These are phyloP conservation scores for Otis tarda DNA, from an alignment of 2,113 vertebrate genomes.

Conservation along the genomic window DNA sequence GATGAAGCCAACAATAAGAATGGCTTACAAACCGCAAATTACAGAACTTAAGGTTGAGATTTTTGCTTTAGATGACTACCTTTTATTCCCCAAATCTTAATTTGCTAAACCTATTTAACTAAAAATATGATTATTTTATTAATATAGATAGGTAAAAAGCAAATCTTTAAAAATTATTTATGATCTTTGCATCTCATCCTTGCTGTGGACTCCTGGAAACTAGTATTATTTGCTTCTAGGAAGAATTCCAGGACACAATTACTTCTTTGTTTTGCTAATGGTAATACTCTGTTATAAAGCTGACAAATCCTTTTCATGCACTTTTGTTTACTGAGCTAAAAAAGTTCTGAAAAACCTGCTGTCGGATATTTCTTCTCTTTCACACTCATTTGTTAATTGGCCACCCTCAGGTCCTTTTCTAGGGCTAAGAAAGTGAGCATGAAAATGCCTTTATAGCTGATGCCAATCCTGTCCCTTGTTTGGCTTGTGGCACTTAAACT, in stretches of 20 bases:
- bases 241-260: not conserved
- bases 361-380: not conserved
- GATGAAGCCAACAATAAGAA: not conserved
- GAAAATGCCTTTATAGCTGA: not conserved
- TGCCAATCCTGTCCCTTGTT: not conserved
- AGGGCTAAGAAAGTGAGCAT: not conserved
- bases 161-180: not conserved
- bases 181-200: not conserved
- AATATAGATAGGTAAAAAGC: not conserved
- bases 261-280: not conserved
- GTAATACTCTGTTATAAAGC: not conserved
- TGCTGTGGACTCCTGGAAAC: not conserved
- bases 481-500: not conserved
- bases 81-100: not conserved
- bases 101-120: not conserved
- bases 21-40: not conserved
- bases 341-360: not conserved
- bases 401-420: not conserved
- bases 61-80: not conserved
- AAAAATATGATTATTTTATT: not conserved
- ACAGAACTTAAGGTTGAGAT: not conserved
- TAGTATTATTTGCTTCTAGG: not conserved
- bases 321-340: not conserved
- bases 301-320: not conserved
- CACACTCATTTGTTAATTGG: conserved; percentile 20